Evolutionary conservation across 2,888 invertebrate genomes (phyloP).

Genomic region (Spilosoma lubricipeda): DNA sequence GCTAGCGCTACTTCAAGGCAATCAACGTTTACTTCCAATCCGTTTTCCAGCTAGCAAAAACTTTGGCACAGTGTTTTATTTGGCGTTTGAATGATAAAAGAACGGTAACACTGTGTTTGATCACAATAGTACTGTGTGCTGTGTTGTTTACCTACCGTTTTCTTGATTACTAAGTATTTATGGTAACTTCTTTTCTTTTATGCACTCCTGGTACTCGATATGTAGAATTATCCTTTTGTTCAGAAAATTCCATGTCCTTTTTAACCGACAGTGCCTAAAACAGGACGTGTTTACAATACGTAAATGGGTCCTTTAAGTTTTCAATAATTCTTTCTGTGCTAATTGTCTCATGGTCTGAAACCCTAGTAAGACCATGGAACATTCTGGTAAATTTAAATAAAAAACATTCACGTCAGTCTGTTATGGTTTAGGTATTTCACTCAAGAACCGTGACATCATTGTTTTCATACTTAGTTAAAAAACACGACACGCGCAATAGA

Average conservation of each 20-base stretch:
- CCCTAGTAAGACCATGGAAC: neutral
- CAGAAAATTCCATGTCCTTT: conserved; percentile 52
- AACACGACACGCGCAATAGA: neutral
- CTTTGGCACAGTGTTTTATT: conserved; percentile 55
- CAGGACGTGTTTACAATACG: neutral
- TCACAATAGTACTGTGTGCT: conserved; percentile 42
- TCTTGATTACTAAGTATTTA: conserved; percentile 75
- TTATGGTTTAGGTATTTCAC: neutral
- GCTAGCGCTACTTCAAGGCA: conserved; percentile 77
- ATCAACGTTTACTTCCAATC: conserved; percentile 80
- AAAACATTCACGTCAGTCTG: neutral
- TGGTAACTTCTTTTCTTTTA: conserved; percentile 69
- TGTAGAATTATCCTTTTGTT: conserved; percentile 62
- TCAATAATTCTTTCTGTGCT: neutral
- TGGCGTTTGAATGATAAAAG: conserved; percentile 45
- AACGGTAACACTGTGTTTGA: conserved; percentile 47
- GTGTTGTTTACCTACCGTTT: conserved; percentile 59
- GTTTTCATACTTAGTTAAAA: neutral
- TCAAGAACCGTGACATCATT: neutral
- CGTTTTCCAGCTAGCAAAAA: conserved; percentile 69
- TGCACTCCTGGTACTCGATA: conserved; percentile 68
- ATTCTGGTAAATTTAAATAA: neutral
- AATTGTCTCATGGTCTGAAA: neutral
- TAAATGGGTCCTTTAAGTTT: neutral
- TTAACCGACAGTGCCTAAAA: conserved; percentile 6